Percentiles rank a stretch among this genome's conserved stretches.
These are phyloP conservation scores for Grallaria varia DNA, from an alignment of 2,113 vertebrate species.

Conservation along the genomic window DNA sequence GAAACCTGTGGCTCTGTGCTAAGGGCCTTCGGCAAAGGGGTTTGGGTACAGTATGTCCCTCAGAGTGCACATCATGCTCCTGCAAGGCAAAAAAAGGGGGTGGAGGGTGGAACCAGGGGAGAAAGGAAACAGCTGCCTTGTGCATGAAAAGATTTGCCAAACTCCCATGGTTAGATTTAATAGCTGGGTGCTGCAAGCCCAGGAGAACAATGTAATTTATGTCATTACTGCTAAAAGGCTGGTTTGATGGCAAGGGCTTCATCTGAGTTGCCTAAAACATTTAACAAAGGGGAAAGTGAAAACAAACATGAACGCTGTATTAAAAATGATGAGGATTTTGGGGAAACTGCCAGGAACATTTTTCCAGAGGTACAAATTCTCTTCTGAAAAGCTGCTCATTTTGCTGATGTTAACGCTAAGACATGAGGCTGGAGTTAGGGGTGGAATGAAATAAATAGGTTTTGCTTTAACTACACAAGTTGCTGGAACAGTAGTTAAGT, in stretches of 20 bases:
- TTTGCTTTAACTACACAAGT: conserved; percentile 1
- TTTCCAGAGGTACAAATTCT: conserved; percentile 17
- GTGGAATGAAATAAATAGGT: conserved; percentile 11
- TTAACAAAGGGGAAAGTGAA: conserved; percentile 61
- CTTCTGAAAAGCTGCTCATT: background rate
- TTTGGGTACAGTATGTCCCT: background rate
- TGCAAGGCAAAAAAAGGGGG: background rate
- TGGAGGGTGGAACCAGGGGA: background rate
- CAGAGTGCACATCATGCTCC: background rate
- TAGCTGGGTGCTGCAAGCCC: conserved; percentile 71
- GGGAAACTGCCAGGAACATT: conserved; percentile 12
- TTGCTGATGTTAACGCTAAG: background rate
- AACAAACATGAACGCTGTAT: conserved; percentile 64
- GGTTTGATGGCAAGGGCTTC: conserved; percentile 62
- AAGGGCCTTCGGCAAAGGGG: background rate
- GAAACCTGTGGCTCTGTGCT: background rate
- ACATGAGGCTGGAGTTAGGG: background rate
- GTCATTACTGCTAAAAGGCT: conserved; percentile 69
- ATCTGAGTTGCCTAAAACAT: conserved; percentile 54
- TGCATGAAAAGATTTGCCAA: conserved; percentile 66
- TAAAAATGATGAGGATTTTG: conserved; percentile 59
- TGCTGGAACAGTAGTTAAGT: background rate
- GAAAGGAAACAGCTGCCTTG: conserved; percentile 70
- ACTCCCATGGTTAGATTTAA: conserved; percentile 72
- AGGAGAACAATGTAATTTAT: conserved; percentile 76